A percentile compares a stretch with the other conserved stretches of the same genome.
These are phyloP conservation scores for Pygoscelis antarcticus DNA, from an alignment of 2,113 vertebrate genomes.

Conservation along the genomic window DNA sequence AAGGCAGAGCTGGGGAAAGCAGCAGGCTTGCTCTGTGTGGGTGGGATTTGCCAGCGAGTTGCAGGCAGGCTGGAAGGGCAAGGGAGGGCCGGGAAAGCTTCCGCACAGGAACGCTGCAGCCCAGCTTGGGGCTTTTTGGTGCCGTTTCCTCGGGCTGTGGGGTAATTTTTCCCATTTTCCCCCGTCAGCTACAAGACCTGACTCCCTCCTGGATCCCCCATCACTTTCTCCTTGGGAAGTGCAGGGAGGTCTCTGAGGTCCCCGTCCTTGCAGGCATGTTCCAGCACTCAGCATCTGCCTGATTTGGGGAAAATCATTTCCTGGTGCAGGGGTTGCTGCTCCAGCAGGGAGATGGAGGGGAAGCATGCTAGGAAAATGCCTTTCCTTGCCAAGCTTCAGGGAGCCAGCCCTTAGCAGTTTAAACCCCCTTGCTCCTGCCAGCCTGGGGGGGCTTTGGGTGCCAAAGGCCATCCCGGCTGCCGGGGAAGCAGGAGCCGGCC, in stretches of 20 bases:
- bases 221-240: fast-evolving
- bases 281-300: background rate
- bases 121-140: background rate
- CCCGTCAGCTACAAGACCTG: background rate
- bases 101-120: fast-evolving
- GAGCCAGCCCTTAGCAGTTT: background rate
- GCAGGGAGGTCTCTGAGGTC: background rate
- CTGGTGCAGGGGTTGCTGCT: background rate
- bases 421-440: background rate
- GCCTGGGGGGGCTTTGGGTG: background rate
- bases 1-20: background rate
- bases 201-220: fast-evolving
- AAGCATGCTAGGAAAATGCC: fast-evolving
- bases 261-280: background rate
- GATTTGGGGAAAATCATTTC: fast-evolving
- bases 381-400: background rate
- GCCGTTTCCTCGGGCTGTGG: fast-evolving
- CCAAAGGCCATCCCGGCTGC: background rate
- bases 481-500: fast-evolving
- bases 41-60: constrained; percentile 1
- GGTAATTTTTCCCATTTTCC: background rate
- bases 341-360: fast-evolving
- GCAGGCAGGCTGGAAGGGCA: background rate
- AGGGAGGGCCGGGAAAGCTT: background rate
- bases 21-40: background rate